A percentile compares a stretch with the other conserved stretches of the same genome.
phyloP scores from a whole-genome alignment of 2,797 vertebrate species.

The Takifugu ocellatus region DNA sequence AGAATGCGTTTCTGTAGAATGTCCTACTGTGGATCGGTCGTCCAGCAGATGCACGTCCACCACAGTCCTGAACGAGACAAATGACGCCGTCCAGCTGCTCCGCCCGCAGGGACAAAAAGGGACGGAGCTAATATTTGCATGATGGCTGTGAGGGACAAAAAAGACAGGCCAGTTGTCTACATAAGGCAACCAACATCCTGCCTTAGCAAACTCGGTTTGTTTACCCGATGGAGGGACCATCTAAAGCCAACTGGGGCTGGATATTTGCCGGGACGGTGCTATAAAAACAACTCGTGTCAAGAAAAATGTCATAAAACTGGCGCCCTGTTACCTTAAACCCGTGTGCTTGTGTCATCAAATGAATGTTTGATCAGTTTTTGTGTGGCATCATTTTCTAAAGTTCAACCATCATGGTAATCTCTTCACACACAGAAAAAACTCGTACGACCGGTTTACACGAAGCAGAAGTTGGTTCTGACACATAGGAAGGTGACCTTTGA shows the following conservation, averaged over 20 bases:
- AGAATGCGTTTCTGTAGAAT: too few species aligned
- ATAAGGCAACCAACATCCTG: conserved; percentile 35
- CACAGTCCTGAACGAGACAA: conserved; percentile 8
- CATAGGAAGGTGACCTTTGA: neutral
- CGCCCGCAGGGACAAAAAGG: conserved; percentile 5
- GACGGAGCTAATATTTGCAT: conserved; percentile 32
- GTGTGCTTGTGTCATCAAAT: too few species aligned
- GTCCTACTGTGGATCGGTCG: neutral
- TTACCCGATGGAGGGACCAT: conserved; percentile 15
- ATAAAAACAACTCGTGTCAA: too few species aligned
- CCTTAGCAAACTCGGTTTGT: conserved; percentile 12
- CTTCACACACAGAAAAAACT: neutral
- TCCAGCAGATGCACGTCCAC: conserved; percentile 7
- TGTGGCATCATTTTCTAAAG: too few species aligned
- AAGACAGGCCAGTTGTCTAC: conserved; percentile 4
- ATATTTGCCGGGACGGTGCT: too few species aligned
- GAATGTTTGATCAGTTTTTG: too few species aligned
- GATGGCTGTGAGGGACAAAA: conserved; percentile 1
- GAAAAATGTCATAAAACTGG: too few species aligned
- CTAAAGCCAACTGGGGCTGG: neutral
- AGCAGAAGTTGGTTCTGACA: neutral
- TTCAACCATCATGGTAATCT: too few species aligned
- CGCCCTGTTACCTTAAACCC: too few species aligned
- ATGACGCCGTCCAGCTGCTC: conserved; percentile 7
- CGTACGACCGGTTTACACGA: neutral